These are phyloP conservation scores for Furcula furcula DNA, from an alignment of 2,888 invertebrate genomes.

Conservation along the genomic window DNA sequence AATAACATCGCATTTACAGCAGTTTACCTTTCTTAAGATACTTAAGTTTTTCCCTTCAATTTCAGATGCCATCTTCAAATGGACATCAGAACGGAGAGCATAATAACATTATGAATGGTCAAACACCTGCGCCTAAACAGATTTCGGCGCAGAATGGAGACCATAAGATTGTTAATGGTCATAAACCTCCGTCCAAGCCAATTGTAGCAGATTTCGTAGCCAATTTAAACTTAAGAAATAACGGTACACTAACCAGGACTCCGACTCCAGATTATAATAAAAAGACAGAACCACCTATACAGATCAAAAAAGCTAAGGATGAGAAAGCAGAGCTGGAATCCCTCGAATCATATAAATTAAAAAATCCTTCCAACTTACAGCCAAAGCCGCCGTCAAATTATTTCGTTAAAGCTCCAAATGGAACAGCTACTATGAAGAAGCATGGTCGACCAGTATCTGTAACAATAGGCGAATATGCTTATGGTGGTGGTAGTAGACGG, in stretches of 20 bases:
- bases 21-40: too few relatives aligned
- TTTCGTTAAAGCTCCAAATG: slow-evolving; percentile 82
- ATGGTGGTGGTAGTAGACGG: slow-evolving; percentile 75
- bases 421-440: slow-evolving; percentile 81
- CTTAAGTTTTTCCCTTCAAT: slow-evolving; percentile 13
- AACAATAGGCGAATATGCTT: slow-evolving; percentile 86
- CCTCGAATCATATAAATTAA: slow-evolving; percentile 87
- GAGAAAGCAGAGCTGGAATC: slow-evolving; percentile 89
- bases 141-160: slow-evolving; percentile 46
- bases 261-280: slow-evolving; percentile 71
- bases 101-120: slow-evolving; percentile 38
- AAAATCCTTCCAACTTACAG: slow-evolving; percentile 81
- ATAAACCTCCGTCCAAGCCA: slow-evolving; percentile 16
- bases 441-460: slow-evolving; percentile 84
- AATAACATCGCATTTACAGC: too few relatives aligned
- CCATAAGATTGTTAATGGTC: slow-evolving; percentile 37
- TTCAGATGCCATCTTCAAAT: slow-evolving; percentile 65
- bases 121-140: slow-evolving; percentile 15
- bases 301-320: slow-evolving; percentile 53
- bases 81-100: slow-evolving; percentile 57
- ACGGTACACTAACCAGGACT: slow-evolving; percentile 56
- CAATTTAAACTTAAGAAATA: slow-evolving; percentile 52
- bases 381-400: slow-evolving; percentile 87
- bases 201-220: slow-evolving; percentile 38
- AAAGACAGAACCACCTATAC: slow-evolving; percentile 38